Base-by-base conservation (phyloP, 2,888 invertebrate species). In the Phortica magna region DNA sequence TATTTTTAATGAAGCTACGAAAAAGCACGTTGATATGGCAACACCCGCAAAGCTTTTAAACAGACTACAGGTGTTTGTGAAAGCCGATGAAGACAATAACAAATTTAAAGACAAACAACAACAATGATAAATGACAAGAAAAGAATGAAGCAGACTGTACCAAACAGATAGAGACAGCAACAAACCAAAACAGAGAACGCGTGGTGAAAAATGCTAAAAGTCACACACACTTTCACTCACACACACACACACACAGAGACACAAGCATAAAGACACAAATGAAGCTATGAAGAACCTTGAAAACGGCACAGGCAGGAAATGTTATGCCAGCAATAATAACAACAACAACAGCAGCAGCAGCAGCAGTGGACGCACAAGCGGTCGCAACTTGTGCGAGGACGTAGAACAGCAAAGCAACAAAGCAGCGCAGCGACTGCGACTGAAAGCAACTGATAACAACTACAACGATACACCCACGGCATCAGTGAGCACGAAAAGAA, bases 401-500 rank as follows among this genome's bases (percentile, higher is more conserved):
- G 77, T 75, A 22, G 70, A 59, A 48, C 42, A n/a, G 14, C 17
- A 22, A 48, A 61, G 31, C 64, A 79, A 70, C 70, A 75, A 9
- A 73, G 19, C 10, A 9, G 61, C 61, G 9, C 61, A 61, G 17
- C 75, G 82, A 31, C 31, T 0, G 31, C 31, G 5, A 31, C 84
- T 86, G 83, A 86, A 86, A 84, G 83, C 85, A 82, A 86, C 83
- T 87, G 85, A 85, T 87, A 87, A 85, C 84, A 83, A 82, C 53
- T 41, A 71, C 39, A 67, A 42, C n/a, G 39, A 67, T 41, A 73
- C 73, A 64, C 43, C 73, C 73, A 61, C 71, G 42, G 48, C 48
- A 43, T n/a, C 31, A 19, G 41, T 39, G 59, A 68, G 78, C 59
- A 75, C 9, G 70, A 42, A 41, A 17, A 70, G 42, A 59, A n/a